These are phyloP conservation scores for western clawed frog (Xenopus tropicalis) DNA, from an alignment of 2,113 vertebrate species.

Conservation along the genomic window DNA sequence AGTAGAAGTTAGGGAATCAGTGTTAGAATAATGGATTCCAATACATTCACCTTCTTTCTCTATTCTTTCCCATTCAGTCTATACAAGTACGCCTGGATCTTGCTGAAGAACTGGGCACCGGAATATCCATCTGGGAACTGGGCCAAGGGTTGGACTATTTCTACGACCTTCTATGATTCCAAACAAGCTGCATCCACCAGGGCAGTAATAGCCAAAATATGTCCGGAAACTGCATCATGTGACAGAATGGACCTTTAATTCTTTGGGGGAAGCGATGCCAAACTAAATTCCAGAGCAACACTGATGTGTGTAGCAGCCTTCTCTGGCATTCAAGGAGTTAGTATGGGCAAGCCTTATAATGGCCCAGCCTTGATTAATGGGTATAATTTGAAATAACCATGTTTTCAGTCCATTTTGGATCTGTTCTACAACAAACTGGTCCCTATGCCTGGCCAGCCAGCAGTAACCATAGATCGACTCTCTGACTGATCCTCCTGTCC, in stretches of 20 bases:
- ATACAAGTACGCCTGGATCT: conserved; percentile 80
- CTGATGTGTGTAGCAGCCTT: not conserved
- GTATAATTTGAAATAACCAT: not conserved
- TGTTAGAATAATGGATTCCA: too few relatives aligned
- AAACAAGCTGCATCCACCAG: not conserved
- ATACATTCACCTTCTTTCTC: too few relatives aligned
- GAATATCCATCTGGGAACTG: conserved; percentile 94
- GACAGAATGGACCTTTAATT: not conserved
- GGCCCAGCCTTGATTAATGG: not conserved
- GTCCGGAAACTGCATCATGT: not conserved
- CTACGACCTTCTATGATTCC: conserved; percentile 85
- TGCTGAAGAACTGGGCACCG: conserved; percentile 86
- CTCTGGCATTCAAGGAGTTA: not conserved
- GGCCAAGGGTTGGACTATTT: conserved; percentile 98
- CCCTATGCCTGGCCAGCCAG: not conserved
- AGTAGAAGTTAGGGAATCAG: too few relatives aligned
- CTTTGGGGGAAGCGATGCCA: not conserved
- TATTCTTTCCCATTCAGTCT: conserved; percentile 64
- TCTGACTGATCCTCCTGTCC: too few relatives aligned
- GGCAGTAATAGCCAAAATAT: not conserved
- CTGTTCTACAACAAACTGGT: not conserved
- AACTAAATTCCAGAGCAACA: not conserved
- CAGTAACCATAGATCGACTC: not conserved
- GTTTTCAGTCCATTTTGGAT: not conserved
- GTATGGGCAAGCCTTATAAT: not conserved